phyloP scores from a whole-genome alignment of 2,888 invertebrate genomes.

The Strigamia crassipes region DNA sequence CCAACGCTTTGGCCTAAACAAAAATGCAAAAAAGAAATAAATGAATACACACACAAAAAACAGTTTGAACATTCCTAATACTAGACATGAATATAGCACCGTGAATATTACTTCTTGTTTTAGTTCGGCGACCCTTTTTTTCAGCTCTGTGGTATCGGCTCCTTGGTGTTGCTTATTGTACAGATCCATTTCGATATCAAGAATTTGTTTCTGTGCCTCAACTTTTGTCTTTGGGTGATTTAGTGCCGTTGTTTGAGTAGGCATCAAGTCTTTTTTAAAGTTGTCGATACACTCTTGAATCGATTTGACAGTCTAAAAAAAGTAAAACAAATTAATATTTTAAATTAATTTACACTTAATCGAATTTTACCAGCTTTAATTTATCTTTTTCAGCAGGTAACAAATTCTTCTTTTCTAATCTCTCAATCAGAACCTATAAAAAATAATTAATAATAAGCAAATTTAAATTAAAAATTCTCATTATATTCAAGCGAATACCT shows the following conservation, averaged over 20 bases:
- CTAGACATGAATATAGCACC: not conserved
- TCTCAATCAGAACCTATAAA: constrained; percentile 70
- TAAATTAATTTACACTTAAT: not conserved
- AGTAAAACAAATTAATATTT: not conserved
- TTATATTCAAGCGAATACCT: constrained; percentile 56
- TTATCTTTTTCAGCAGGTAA: constrained; percentile 70
- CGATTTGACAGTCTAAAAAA: constrained; percentile 71
- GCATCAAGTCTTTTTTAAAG: constrained; percentile 67
- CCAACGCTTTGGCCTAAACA: constrained; percentile 57
- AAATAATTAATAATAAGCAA: constrained; percentile 29
- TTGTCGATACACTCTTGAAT: constrained; percentile 83
- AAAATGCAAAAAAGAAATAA: not conserved
- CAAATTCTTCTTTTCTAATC: constrained; percentile 73
- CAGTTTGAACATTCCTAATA: not conserved
- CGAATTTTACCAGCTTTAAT: constrained; percentile 65
- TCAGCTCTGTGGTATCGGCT: constrained; percentile 80
- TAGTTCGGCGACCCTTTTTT: constrained; percentile 76
- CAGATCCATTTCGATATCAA: constrained; percentile 88
- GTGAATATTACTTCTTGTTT: constrained; percentile 57
- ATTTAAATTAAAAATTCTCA: not conserved
- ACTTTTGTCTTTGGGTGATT: constrained; percentile 68
- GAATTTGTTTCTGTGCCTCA: constrained; percentile 81
- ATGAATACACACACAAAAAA: too few species aligned
- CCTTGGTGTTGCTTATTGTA: constrained; percentile 88
- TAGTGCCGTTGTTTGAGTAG: constrained; percentile 55